phyloP scores from a whole-genome alignment of 2,888 invertebrate species.

The Euproctis similis region DNA sequence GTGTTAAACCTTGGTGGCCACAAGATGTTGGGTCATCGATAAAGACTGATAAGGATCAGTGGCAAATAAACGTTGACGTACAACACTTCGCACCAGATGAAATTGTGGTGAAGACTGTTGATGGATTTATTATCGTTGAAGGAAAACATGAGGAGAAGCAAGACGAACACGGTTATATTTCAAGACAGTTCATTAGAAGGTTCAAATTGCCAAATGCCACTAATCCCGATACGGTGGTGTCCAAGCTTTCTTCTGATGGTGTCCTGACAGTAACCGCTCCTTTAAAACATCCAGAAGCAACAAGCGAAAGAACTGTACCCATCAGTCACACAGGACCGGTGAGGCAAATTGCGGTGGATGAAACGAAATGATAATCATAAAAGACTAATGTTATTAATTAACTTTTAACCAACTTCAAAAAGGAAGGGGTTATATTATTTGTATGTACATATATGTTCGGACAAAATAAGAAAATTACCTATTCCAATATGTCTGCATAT shows the following conservation, averaged over 20 bases:
- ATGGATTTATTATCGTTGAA: constrained; percentile 81
- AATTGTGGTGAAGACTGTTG: constrained; percentile 83
- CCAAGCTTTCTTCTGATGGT: constrained; percentile 86
- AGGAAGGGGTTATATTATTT: too few relatives aligned
- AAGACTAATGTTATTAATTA: too few relatives aligned
- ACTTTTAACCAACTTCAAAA: too few relatives aligned
- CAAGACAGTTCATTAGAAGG: constrained; percentile 81
- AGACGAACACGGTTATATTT: constrained; percentile 84
- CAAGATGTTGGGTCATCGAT: constrained; percentile 66
- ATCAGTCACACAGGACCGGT: constrained; percentile 77
- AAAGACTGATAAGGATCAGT: constrained; percentile 71
- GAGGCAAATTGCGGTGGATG: constrained; percentile 41
- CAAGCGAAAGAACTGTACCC: constrained; percentile 71
- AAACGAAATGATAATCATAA: constrained; percentile 14
- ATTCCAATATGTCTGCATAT: too few relatives aligned
- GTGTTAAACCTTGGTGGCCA: constrained; percentile 51
- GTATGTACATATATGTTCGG: too few relatives aligned
- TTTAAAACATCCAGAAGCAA: constrained; percentile 33
- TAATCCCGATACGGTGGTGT: constrained; percentile 81
- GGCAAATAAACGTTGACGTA: constrained; percentile 83
- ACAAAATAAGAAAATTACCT: too few relatives aligned
- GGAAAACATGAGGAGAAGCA: constrained; percentile 87
- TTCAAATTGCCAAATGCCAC: constrained; percentile 83
- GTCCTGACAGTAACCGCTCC: constrained; percentile 82
- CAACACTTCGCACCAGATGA: constrained; percentile 86